Percentiles rank a stretch among this genome's conserved stretches.
Evolutionary conservation across 2,797 vertebrate species (phyloP).

Genomic region (Clarias laeviceps): DNA sequence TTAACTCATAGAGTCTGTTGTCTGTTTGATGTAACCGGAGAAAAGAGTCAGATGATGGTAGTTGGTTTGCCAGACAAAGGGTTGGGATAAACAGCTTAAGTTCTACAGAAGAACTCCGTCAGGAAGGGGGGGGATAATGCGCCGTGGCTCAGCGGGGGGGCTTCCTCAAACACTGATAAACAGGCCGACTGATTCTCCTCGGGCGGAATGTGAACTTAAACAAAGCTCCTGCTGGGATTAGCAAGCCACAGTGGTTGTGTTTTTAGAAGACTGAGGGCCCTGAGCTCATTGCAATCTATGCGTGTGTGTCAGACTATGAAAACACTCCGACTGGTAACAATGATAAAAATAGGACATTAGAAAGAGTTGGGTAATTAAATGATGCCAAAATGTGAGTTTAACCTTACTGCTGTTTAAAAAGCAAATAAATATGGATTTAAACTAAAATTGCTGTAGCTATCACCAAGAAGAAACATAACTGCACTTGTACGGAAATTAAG

Average conservation of each 20-base stretch:
- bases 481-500: too few species aligned
- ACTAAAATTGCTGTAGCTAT: background rate
- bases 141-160: constrained; percentile 14
- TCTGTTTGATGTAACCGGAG: background rate
- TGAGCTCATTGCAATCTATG: background rate
- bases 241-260: background rate
- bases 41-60: constrained; percentile 13
- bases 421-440: background rate
- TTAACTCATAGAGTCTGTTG: background rate
- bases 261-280: background rate
- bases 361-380: background rate
- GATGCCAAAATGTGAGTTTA: background rate
- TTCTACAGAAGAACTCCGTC: constrained; percentile 21
- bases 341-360: background rate
- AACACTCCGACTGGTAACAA: background rate
- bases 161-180: constrained; percentile 44
- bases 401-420: background rate
- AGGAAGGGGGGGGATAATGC: constrained; percentile 31
- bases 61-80: constrained; percentile 28
- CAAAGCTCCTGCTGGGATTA: constrained; percentile 30
- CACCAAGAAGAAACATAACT: background rate
- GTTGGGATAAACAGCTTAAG: constrained; percentile 30
- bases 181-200: constrained; percentile 28
- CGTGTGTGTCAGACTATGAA: background rate
- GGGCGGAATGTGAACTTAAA: constrained; percentile 36